A percentile compares a stretch with the other conserved stretches of the same genome.
Conservation (phyloP, 2,113 vertebrate genomes). For the Thermophis baileyi region DNA sequence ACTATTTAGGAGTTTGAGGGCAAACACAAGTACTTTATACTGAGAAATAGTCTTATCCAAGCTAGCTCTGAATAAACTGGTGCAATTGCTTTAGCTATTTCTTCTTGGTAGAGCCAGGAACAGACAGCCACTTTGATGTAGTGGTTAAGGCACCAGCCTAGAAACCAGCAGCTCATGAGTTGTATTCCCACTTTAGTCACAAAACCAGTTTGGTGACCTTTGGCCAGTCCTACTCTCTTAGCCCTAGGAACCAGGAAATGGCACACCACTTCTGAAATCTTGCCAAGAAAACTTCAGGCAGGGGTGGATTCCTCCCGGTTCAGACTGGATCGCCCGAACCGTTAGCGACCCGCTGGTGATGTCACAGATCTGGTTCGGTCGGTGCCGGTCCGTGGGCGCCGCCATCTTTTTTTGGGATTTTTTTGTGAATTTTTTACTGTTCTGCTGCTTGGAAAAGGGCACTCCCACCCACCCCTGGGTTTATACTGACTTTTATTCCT, state of each 20-base stretch:
- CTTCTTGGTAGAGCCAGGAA: not conserved
- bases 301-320: too few relatives aligned
- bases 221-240: not conserved
- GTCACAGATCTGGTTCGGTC: too few relatives aligned
- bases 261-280: not conserved
- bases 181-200: not conserved
- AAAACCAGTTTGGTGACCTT: not conserved
- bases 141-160: not conserved
- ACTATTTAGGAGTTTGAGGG: not conserved
- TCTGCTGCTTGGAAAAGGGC: too few relatives aligned
- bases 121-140: not conserved
- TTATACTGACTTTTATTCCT: too few relatives aligned
- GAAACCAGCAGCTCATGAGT: not conserved
- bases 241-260: not conserved
- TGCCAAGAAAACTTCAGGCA: not conserved
- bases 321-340: too few relatives aligned
- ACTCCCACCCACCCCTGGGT: too few relatives aligned
- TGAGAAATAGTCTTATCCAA: not conserved
- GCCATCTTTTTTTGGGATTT: too few relatives aligned
- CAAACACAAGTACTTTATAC: not conserved
- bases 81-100: not conserved
- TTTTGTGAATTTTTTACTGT: too few relatives aligned
- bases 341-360: too few relatives aligned
- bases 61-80: not conserved
- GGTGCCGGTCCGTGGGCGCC: too few relatives aligned